Evolutionary conservation across 2,888 invertebrate genomes (phyloP), one percentile per base, ranked within the genome.

Genomic region (Sarcophaga variegata): DNA sequence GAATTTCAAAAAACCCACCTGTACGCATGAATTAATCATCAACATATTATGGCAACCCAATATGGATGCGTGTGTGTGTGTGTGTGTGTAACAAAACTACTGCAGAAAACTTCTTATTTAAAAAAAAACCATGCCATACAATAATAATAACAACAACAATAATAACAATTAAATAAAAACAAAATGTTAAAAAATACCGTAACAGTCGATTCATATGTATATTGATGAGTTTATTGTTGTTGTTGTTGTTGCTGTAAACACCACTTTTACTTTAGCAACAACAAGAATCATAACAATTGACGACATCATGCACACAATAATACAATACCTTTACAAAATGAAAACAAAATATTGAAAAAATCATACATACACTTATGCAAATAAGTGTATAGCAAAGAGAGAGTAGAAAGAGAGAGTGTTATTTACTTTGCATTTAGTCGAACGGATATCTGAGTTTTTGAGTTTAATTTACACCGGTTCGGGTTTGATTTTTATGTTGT

Each of bases 231-330:
- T 37, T 47, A 14, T 60, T 79, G 47, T 64, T 70, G 70, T 79
- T 71, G 64, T 75, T 76, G 76, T 47, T 4, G 67, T 77, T 66
- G 59, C 59, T 60, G 69, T 82, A 63, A 79, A 69, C 89, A 87
- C 89, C 90, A 91, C 92, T 92, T 92, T 92, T 92, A 92, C 92
- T 91, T 91, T 89, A 90, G 49, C 54, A 54, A 86, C 69, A 83
- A 83, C 71, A 66, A 69, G 14, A 45, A 49, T 59, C 71, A 54
- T 54, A 54, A 54, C 10, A 54, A 81, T 75, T 47, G 75, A 69
- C 20, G 75, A 66, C 22, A 66, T 69, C 2, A 71, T 17, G 22
- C 49, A 79, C 47, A 75, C 14, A 22, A 59, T 10, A 37, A 63
- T 49, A 49, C 22, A 45, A 12, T 54, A 1, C 14, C 25, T 54